phyloP scores from a whole-genome alignment of 2,797 vertebrate species.

The Tiaroga cobitis region DNA sequence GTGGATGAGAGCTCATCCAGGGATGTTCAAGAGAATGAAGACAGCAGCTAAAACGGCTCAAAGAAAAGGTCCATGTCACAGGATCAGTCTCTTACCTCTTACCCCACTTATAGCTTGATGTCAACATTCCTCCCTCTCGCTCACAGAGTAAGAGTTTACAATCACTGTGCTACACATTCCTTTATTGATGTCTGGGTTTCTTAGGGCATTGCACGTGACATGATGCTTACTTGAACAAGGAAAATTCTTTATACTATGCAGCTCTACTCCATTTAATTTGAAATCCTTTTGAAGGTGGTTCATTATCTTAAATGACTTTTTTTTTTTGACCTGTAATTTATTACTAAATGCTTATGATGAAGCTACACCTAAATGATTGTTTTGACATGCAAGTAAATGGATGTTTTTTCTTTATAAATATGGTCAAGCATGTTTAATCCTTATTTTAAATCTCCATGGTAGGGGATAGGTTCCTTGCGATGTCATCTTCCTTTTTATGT shows the following conservation, averaged over 20 bases:
- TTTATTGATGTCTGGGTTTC: not conserved
- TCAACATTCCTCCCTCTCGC: conserved; percentile 26
- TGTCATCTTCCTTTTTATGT: conserved; percentile 5
- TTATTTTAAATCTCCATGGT: not conserved
- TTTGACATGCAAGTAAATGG: not conserved
- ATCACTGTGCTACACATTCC: not conserved
- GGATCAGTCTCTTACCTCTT: not conserved
- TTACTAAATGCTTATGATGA: not conserved
- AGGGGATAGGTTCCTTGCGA: not conserved
- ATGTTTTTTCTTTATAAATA: not conserved
- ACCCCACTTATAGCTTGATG: not conserved
- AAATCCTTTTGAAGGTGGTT: conserved; percentile 4
- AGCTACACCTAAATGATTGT: not conserved
- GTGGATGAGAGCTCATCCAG: conserved; percentile 74
- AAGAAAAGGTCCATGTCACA: not conserved
- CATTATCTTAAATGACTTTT: not conserved
- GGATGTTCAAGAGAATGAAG: conserved; percentile 68
- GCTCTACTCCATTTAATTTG: not conserved
- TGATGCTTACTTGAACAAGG: not conserved
- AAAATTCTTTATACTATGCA: not conserved
- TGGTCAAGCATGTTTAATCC: not conserved
- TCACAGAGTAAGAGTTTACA: conserved; percentile 31
- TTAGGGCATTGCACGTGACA: not conserved
- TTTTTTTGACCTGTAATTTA: conserved; percentile 8
- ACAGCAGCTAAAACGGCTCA: conserved; percentile 68